These are phyloP conservation scores for Pygoscelis adeliae DNA, from an alignment of 2,113 vertebrate genomes.

Conservation along the genomic window DNA sequence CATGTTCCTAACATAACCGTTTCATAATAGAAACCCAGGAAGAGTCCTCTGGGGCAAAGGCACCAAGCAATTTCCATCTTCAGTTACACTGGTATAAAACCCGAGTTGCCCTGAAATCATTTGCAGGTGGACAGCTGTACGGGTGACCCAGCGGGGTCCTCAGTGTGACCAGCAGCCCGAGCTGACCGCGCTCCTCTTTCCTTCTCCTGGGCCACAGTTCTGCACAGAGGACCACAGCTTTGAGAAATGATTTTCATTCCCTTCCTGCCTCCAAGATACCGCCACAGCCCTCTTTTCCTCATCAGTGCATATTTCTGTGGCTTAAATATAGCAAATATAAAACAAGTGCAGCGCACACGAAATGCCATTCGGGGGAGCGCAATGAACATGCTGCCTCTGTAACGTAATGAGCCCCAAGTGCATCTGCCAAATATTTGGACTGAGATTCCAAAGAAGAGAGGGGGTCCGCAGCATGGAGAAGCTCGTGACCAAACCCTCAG, in stretches of 20 bases:
- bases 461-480: not conserved
- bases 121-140: not conserved
- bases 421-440: constrained; percentile 12
- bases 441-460: not conserved
- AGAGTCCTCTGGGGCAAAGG: not conserved
- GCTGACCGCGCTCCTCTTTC: rapidly evolving
- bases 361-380: constrained; percentile 45
- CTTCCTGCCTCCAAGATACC: not conserved
- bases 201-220: not conserved
- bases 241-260: not conserved
- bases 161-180: not conserved
- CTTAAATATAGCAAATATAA: constrained; percentile 62
- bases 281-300: not conserved
- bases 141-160: rapidly evolving
- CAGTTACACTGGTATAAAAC: not conserved
- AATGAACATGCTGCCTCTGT: not conserved
- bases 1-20: not conserved
- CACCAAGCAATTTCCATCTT: not conserved
- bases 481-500: not conserved
- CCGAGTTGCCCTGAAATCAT: not conserved
- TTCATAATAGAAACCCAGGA: not conserved
- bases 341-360: constrained; percentile 43
- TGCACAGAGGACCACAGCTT: not conserved
- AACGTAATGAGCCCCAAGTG: constrained; percentile 2
- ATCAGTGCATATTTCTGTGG: not conserved